Conservation (phyloP, 2,113 vertebrate species). For the Garra rufa region DNA sequence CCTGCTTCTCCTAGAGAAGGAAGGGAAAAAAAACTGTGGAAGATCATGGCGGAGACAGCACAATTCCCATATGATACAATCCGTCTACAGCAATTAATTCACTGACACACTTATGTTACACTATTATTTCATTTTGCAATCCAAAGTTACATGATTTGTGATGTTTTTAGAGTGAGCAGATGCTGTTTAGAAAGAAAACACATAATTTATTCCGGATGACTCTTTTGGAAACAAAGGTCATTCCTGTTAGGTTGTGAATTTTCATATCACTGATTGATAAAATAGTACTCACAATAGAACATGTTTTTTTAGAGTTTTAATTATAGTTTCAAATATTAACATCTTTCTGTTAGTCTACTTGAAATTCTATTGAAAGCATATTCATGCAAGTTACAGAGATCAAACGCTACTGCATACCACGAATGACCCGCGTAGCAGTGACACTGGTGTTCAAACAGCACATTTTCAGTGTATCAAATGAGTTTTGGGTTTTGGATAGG, state of each 20-base stretch:
- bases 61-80: conserved; percentile 28
- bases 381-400: background rate
- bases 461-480: background rate
- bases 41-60: conserved; percentile 39
- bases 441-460: background rate
- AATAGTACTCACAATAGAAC: no score
- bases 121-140: conserved; percentile 11
- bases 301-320: no score
- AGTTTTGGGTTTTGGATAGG: background rate
- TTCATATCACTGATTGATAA: background rate
- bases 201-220: background rate
- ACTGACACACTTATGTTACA: conserved; percentile 14
- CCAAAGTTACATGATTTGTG: conserved; percentile 2
- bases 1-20: conserved; percentile 49
- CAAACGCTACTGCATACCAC: background rate
- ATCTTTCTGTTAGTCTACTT: background rate
- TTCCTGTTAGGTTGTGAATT: background rate
- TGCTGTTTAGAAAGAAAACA: background rate
- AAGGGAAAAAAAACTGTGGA: conserved; percentile 42
- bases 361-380: background rate
- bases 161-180: conserved; percentile 11
- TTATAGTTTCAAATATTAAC: no score
- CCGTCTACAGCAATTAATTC: conserved; percentile 29
- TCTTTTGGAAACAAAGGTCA: background rate
- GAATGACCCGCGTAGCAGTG: background rate